Evolutionary conservation across 2,888 invertebrate species (phyloP), one percentile per base, ranked within the genome.

Genomic region (Tetanocera ferruginea): DNA sequence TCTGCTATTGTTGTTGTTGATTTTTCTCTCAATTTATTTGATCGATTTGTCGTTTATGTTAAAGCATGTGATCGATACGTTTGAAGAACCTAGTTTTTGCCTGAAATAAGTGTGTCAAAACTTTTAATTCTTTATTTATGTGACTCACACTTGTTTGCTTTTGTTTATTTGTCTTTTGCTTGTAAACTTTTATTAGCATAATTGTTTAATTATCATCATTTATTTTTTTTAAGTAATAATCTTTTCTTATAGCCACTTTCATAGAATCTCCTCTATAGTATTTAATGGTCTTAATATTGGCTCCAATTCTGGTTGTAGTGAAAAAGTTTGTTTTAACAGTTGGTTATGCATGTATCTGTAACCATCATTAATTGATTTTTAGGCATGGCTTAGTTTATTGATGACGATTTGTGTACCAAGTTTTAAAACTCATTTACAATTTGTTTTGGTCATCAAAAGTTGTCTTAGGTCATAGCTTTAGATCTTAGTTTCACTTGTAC

Each of bases 91-190:
- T 60, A 60, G 5, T 60, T 60, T 60, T 60, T 52, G 34, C 49
- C 34, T 77, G 72, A 51, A 34, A 25, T 74, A 60, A 73, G 73
- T 73, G 62, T 66, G 67, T 67, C 73, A 73, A 67, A 73, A 66
- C 34, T 19, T 25, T 69, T 57, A 52, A 73, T 73, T 66, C 34
- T 37, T 34, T 67, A 43, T 67, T 67, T 67, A 43, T 34, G 25
- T 66, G 31, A 14, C 19, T 66, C 37, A 66, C 37, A 14, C 28
- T 60, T 60, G 23, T 57, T 23, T 55, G 23, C 6, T 19, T 19
- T 19, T 19, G 57, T 4, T 60, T 60, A 3, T 60, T 60, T 43
- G 9, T 28, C n/a, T n/a, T n/a, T 55, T 17, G 6, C 4, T 2
- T 23, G 23, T n/a, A n/a, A n/a, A n/a, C n/a, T 1, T 57, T 57